Evolutionary conservation across 2,797 vertebrate genomes (phyloP).

Genomic region (Oreortyx pictus): DNA sequence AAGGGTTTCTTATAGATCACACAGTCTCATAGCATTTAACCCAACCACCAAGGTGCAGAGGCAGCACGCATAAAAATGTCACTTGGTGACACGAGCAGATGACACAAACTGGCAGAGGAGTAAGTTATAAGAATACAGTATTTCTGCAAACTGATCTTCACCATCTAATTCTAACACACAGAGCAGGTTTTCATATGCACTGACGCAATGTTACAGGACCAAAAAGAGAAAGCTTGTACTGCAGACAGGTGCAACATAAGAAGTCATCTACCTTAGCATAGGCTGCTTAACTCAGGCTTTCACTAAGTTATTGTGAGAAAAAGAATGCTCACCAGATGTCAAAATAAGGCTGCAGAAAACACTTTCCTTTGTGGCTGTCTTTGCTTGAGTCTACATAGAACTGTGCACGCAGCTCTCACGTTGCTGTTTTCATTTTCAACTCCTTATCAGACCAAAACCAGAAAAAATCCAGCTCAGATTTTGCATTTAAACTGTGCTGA

Average conservation of each 20-base stretch:
- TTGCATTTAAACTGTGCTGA: background rate
- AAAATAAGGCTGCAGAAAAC: background rate
- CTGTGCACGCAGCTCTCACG: accelerated
- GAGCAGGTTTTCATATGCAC: background rate
- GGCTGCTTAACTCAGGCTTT: background rate
- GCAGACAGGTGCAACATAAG: background rate
- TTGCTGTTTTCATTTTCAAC: background rate
- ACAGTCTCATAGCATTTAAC: conserved; percentile 43
- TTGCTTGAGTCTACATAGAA: background rate
- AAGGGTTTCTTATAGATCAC: conserved; percentile 47
- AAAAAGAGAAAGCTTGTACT: background rate
- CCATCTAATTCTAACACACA: background rate
- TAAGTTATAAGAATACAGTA: background rate
- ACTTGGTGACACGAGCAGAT: conserved; percentile 21
- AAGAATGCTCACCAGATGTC: background rate
- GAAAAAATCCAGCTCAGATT: background rate
- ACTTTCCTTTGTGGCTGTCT: background rate
- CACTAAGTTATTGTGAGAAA: background rate
- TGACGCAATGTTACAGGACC: background rate
- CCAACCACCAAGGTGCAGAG: conserved; percentile 15
- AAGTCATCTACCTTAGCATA: background rate
- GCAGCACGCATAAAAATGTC: conserved; percentile 36
- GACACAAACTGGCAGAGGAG: conserved; percentile 9
- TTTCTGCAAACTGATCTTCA: background rate
- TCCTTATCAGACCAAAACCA: background rate